Percentiles rank a stretch among this genome's conserved stretches.
Evolutionary conservation across 2,113 vertebrate species (phyloP).

Genomic region (Sialia sialis): DNA sequence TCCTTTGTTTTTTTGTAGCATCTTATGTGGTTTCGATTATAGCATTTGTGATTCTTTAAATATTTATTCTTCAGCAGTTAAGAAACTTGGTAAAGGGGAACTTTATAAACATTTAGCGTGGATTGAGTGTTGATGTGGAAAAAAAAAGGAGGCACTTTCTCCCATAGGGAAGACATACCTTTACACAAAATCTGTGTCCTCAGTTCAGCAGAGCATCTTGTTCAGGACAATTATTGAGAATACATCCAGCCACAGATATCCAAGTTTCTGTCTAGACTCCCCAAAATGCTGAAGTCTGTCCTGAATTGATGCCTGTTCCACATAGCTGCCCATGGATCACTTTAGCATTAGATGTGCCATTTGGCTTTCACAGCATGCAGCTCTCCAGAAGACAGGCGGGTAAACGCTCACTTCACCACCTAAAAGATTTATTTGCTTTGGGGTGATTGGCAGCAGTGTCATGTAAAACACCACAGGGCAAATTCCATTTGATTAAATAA

Average conservation of each 20-base stretch:
- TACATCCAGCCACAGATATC: not conserved
- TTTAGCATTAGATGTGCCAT: not conserved
- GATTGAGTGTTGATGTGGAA: not conserved
- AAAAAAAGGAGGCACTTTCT: slow-evolving; percentile 6
- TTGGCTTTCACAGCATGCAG: not conserved
- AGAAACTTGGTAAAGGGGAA: slow-evolving; percentile 23
- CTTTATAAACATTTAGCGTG: slow-evolving; percentile 9
- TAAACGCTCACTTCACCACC: not conserved
- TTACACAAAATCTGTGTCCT: not conserved
- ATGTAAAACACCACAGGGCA: not conserved
- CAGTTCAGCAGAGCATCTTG: not conserved
- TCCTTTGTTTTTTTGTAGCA: slow-evolving; percentile 28
- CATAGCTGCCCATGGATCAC: not conserved
- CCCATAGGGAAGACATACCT: not conserved
- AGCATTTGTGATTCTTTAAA: slow-evolving; percentile 50
- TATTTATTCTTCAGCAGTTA: slow-evolving; percentile 31
- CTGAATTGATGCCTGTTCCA: not conserved
- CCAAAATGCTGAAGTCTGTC: not conserved
- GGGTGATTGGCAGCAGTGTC: not conserved
- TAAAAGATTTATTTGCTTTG: not conserved
- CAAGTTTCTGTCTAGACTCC: not conserved
- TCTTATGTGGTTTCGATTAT: slow-evolving; percentile 36
- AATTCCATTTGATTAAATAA: slow-evolving; percentile 41
- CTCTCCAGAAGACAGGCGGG: not conserved
- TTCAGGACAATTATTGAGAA: not conserved